Base-by-base conservation (phyloP, 1,140 invertebrate species). In the Alviniconcha marisindica region DNA sequence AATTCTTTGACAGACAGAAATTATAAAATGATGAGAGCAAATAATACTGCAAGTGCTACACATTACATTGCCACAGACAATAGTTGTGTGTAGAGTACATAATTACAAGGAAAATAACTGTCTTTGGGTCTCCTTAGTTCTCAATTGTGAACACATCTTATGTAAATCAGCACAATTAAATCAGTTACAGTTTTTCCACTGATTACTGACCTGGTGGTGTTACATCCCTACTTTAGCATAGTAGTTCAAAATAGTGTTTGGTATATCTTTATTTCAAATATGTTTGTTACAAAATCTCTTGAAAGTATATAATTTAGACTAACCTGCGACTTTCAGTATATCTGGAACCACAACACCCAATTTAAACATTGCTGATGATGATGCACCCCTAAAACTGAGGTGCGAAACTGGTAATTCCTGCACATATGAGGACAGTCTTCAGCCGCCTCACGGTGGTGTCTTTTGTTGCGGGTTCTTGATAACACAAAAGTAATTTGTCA, bases 401-500 rank as follows among this genome's bases (percentile, higher is more conserved):
- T 38, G 69, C 33, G 36, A 73, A 73, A 4, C 31, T n/a, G 4
- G 7, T 7, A 36, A 73, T 73, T 38, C 40, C 40, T n/a, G 3
- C 69, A 73, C 36, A n/a, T 28, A 38, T 12, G 10, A 73, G 40
- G 5, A 36, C 69, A n/a, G 18, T 33, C 0, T 42, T 38, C 40
- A 73, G 36, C 69, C 69, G 36, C 69, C 69, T 73, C 36, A 33
- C 18, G 14, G 36, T 33, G 0, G 33, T 73, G 36, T 73, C 69
- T 42, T 73, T 42, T 33, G 0, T 38, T 10, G 69, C 69, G 36
- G 69, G 69, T 73, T 33, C 3, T 36, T 18, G 0, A 73, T 42
- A 73, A 42, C 69, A 73, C 31, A 73, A 73, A n/a, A 73, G 36
- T 15, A 73, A 42, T 33, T 73, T n/a, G 40, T 73, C 69, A 73